Base-by-base conservation (phyloP, 2,113 vertebrate species). In the Ciconia maguari region DNA sequence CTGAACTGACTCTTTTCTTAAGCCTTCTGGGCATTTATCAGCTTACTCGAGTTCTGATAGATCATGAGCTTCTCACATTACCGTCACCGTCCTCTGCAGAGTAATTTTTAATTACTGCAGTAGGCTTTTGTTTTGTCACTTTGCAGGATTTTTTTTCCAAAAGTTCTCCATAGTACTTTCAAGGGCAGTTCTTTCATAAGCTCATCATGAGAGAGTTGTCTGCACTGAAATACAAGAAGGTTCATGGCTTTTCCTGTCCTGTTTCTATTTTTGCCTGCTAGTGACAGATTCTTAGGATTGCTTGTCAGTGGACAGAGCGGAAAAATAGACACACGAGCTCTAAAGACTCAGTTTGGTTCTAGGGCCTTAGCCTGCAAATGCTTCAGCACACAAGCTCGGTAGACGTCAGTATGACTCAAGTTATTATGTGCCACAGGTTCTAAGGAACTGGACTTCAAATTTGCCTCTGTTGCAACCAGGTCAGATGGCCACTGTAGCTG, bases 261-360 rank as follows among this genome's bases (percentile, higher is more conserved):
- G 4, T 81, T 93, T 93, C 95, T 94, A 68, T 89, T 96, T 96
- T 92, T 89, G 42, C 38, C 42, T 68, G 5, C 77, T 75, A 72
- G 89, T 91, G 93, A 78, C 69, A 94, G 65, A 95, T 94, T 93
- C 86, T 89, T 95, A 81, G 76, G 38, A 84, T 92, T 77, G 44
- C 89, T 87, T 92, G 91, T 91, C 88, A 92, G 41, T 25, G 3
- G 80, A 36, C 46, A 87, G 85, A 70, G 69, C 5, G 6, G 41
- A 57, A 93, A 95, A 93, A 81, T 7, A 94, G 83, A 78, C 36
- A 48, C 1, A 15, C 42, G 4, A 91, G 30, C 52, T 94, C 41
- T 64, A 42, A 91, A 76, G 36, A 34, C 49, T 44, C 34, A 4
- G 20, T 32, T 74, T 76, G 62, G 14, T 84, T 84, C 7, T 3